Conservation (phyloP, 2,888 invertebrate genomes). For the Brachypterus glaber region DNA sequence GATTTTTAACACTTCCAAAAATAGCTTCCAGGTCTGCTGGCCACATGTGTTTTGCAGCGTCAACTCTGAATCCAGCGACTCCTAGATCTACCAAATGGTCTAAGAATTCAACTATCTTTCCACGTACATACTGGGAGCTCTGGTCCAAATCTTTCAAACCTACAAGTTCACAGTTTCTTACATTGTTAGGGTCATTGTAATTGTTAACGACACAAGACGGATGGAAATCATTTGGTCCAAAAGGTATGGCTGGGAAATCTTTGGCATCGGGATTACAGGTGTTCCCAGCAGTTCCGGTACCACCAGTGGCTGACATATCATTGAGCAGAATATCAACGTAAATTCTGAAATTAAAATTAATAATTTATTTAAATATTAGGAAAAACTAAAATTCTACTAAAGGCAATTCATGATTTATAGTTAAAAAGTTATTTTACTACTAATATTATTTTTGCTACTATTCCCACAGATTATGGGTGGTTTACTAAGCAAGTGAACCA, state of each 20-base stretch:
- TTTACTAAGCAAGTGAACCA: too few relatives aligned
- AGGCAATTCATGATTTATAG: too few relatives aligned
- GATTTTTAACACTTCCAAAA: constrained; percentile 51
- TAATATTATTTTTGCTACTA: too few relatives aligned
- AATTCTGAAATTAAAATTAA: constrained; percentile 57
- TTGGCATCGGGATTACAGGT: constrained; percentile 40
- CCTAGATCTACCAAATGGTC: constrained; percentile 60
- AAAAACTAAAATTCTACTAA: too few relatives aligned
- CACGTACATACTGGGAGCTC: constrained; percentile 49
- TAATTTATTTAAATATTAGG: too few relatives aligned
- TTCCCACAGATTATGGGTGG: too few relatives aligned
- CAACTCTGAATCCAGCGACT: constrained; percentile 74
- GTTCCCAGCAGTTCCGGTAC: constrained; percentile 49
- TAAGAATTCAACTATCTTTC: constrained; percentile 54
- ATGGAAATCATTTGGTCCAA: constrained; percentile 58
- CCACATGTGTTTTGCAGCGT: constrained; percentile 74
- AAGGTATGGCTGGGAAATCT: constrained; percentile 53
- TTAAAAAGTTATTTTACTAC: too few relatives aligned
- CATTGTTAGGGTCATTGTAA: constrained; percentile 53
- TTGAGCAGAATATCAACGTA: constrained; percentile 78
- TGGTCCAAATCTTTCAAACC: constrained; percentile 73
- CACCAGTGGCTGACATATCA: constrained; percentile 61
- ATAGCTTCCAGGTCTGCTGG: constrained; percentile 63
- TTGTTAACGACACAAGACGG: constrained; percentile 52
- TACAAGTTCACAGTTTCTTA: constrained; percentile 42